Conservation (phyloP, 2,113 vertebrate genomes). For the Gambusia affinis region DNA sequence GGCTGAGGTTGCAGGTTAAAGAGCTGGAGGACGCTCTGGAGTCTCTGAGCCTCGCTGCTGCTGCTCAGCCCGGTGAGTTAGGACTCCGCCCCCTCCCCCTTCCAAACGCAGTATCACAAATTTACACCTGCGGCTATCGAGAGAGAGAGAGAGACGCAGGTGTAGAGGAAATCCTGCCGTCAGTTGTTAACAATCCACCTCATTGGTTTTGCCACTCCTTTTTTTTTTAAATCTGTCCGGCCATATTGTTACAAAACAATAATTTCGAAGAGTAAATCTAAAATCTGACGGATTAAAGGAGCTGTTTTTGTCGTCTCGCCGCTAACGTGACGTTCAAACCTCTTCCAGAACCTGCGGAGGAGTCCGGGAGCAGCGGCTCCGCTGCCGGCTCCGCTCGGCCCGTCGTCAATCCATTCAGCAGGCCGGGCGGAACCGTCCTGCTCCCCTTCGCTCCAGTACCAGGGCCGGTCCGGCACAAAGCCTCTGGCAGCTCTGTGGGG, state of each 20-base stretch:
- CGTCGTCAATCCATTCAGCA: constrained; percentile 53
- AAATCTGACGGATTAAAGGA: not conserved
- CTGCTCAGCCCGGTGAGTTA: constrained; percentile 56
- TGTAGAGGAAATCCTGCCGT: no score
- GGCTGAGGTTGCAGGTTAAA: constrained; percentile 66
- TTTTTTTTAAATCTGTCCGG: no score
- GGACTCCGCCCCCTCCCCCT: no score
- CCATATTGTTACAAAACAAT: no score
- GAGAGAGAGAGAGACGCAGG: no score
- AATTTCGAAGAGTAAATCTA: not conserved
- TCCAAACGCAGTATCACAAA: not conserved
- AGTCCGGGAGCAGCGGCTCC: not conserved
- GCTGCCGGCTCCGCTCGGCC: not conserved
- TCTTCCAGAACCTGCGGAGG: constrained; percentile 50
- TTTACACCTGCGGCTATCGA: not conserved
- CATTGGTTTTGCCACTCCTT: no score
- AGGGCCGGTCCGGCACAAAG: constrained; percentile 26
- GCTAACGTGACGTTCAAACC: not conserved
- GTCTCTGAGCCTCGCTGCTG: constrained; percentile 59
- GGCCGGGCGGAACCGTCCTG: constrained; percentile 56
- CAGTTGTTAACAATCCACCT: no score
- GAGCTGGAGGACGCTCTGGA: constrained; percentile 69
- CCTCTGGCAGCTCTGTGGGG: constrained; percentile 54
- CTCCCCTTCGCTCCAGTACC: constrained; percentile 41
- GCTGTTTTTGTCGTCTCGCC: not conserved